Evolutionary conservation across 2,113 vertebrate genomes (phyloP).

Genomic region (Neodon shergylaensis): DNA sequence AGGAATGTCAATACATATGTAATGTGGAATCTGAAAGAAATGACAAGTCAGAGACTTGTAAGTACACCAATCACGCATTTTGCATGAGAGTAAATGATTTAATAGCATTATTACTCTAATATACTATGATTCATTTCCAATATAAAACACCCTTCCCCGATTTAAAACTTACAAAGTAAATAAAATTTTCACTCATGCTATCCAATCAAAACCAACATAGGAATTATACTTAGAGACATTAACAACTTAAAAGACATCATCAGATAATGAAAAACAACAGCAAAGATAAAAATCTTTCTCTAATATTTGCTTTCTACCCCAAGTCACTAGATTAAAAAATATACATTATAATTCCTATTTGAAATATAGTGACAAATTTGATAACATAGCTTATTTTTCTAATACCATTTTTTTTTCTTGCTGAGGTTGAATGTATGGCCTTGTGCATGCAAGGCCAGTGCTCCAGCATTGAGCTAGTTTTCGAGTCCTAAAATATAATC

Average conservation of each 20-base stretch:
- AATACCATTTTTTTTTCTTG: not conserved
- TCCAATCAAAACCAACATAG: conserved; percentile 8
- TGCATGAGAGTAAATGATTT: not conserved
- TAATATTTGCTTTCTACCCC: not conserved
- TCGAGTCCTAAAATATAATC: not conserved
- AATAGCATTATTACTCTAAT: conserved; percentile 17
- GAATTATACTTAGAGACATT: conserved; percentile 36
- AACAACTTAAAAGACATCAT: conserved; percentile 23
- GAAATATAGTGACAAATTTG: conserved; percentile 15
- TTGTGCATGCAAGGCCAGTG: not conserved
- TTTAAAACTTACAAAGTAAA: conserved; percentile 33
- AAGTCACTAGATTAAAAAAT: conserved; percentile 7
- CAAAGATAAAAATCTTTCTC: conserved; percentile 19
- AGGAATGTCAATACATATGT: conserved; percentile 1
- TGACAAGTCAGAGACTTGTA: not conserved
- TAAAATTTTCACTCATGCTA: conserved; percentile 4
- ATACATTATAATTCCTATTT: not conserved
- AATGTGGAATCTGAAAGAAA: conserved; percentile 55
- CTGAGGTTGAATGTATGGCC: not conserved
- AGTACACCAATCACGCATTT: not conserved
- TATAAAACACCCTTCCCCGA: not conserved
- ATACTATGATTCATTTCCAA: conserved; percentile 22
- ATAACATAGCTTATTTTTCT: not conserved
- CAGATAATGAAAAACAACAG: not conserved
- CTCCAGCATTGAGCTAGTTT: not conserved